Conservation (phyloP, 2,888 invertebrate genomes). For the Phasia obesa region DNA sequence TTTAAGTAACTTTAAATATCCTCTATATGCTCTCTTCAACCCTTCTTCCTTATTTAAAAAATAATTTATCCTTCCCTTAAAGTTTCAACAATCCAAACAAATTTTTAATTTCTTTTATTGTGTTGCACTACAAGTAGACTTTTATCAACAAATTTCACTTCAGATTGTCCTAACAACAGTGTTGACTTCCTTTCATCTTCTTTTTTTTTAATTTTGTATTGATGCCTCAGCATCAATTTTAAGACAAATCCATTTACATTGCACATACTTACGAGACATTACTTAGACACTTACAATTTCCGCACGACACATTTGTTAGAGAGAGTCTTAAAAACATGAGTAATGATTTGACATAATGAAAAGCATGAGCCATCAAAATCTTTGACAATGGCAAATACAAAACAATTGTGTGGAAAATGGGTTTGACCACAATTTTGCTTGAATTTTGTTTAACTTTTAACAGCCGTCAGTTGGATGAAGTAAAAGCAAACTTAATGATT, state of each 20-base stretch:
- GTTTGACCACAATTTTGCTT: constrained; percentile 28
- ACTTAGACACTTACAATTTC: constrained; percentile 54
- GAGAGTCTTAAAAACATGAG: constrained; percentile 50
- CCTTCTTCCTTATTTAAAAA: too few species aligned
- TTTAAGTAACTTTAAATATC: too few species aligned
- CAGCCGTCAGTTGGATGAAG: background rate
- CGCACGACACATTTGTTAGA: constrained; percentile 16
- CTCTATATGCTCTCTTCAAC: too few species aligned
- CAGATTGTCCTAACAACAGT: background rate
- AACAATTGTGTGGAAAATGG: constrained; percentile 59
- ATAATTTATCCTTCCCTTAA: background rate
- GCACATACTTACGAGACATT: constrained; percentile 29
- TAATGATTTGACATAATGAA: constrained; percentile 61
- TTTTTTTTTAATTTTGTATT: constrained; percentile 12
- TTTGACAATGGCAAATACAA: constrained; percentile 44
- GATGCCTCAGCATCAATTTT: constrained; percentile 65
- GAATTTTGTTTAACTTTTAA: constrained; percentile 25
- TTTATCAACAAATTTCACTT: constrained; percentile 26
- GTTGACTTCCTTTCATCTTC: background rate
- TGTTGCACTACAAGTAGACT: constrained; percentile 61
- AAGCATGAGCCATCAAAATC: constrained; percentile 61
- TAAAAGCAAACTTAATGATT: constrained; percentile 31
- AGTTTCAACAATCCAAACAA: too few species aligned
- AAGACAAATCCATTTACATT: constrained; percentile 18
- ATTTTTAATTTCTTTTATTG: background rate